Evolutionary conservation across 1,140 invertebrate genomes (phyloP), one percentile per base, ranked within the genome.

Genomic region (Trachymyrmex cornetzi): DNA sequence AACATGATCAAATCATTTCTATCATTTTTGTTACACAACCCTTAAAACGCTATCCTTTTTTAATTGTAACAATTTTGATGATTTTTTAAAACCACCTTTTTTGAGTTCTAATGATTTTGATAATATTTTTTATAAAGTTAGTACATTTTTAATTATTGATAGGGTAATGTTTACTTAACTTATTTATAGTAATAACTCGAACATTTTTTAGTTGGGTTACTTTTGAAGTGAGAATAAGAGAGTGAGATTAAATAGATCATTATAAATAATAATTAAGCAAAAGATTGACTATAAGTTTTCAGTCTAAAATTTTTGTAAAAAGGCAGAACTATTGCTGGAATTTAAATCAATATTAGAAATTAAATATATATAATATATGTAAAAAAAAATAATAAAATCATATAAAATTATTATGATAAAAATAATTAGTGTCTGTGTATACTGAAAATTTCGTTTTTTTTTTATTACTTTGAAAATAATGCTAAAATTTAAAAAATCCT

Each of bases 321-420:
- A 72, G 9, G 2, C 19, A 71, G 22, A 44, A 69, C 0, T 22
- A 22, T 44, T 22, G 34, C 34, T 69, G 14, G n/a, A 6, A 22
- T 14, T 38, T n/a, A 67, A 44, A 38, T 38, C 4, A 44, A 14
- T 22, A 34, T 34, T 22, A n/a, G 19, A 67, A 22, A 16, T 34
- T 9, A 34, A 67, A 30, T 64, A 14, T 6, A 34, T n/a, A 27
- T 34, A 22, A 67, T 11, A 14, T 38, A 44, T 3, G 16, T 69
- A 48, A 22, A 44, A 69, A 22, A 1, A 34, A n/a, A n/a, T 27
- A 27, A 38, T 34, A 38, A 38, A 66, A 1, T 50, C n/a, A 30
- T 27, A 19, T 34, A 2, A 53, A 55, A 75, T 34, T 75, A 53
- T 53, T 34, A 57, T 22, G 11, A 57, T 55, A 57, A 75, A 74